Base-by-base conservation (phyloP, 2,113 vertebrate species). In the Bambusicola thoracicus region DNA sequence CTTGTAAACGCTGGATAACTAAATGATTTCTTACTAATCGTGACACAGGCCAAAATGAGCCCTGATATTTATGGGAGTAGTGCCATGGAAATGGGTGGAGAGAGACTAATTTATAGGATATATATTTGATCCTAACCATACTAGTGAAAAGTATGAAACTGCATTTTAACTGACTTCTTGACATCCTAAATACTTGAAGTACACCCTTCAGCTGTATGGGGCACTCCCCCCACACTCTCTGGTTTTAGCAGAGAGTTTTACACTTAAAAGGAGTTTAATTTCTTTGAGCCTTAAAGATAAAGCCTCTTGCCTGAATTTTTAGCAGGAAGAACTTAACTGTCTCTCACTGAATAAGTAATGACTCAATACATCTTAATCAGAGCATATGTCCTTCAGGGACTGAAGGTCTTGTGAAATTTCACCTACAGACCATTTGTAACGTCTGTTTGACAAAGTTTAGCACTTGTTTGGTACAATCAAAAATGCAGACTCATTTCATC, bases 351-450 rank as follows among this genome's bases (percentile, higher is more conserved):
- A 87, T 92, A 94, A 92, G 61, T 79, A 96, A 95, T 89, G 61
- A 76, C 67, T 70, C 63, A 51, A 85, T 94, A 56, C 16, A 85
- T 96, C 94, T 95, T 94, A 94, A 94, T 91, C 81, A 91, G 82
- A 87, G 38, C 13, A 32, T 20, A 17, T 12, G 62, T 85, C 92
- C 81, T 89, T 94, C 85, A 91, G 81, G 82, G 62, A 90, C 27
- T 27, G 43, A 93, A 87, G 18, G 22, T 81, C 73, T 61, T 89
- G 36, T 32, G 72, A 94, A 94, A 81, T 79, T 81, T 95, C 63
- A 70, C 67, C 62, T 56, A n/a, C 68, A 87, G 76, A 21, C 19
- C n/a, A 73, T 79, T 94, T 91, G 44, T 74, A 81, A 80, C 2
- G 8, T n/a, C 56, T 74, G 27, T 93, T 93, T 81, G 66, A 94